These are phyloP conservation scores for Vanessa atalanta DNA, from an alignment of 1,140 invertebrate species.

Conservation along the genomic window DNA sequence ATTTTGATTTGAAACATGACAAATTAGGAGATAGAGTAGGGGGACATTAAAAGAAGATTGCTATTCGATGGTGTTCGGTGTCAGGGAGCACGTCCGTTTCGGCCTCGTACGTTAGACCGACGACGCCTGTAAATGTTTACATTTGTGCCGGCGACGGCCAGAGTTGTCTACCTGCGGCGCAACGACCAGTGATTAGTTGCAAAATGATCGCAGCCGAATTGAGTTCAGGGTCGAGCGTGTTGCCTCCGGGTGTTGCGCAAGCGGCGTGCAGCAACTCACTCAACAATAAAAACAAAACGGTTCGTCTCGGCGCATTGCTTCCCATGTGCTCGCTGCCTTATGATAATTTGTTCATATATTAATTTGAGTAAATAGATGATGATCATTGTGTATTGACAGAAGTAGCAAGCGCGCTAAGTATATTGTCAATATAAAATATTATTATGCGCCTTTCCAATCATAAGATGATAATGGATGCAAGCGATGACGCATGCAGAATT, in stretches of 20 bases:
- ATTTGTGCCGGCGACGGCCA: slow-evolving; percentile 68
- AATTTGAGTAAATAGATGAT: slow-evolving; percentile 6
- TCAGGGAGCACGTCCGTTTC: slow-evolving; percentile 64
- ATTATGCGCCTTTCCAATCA: slow-evolving; percentile 8
- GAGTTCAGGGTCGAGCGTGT: slow-evolving; percentile 75
- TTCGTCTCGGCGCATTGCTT: slow-evolving; percentile 5
- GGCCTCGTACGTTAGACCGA: slow-evolving; percentile 66
- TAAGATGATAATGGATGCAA: neutral
- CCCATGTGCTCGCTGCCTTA: slow-evolving; percentile 11
- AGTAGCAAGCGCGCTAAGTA: slow-evolving; percentile 2
- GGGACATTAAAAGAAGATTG: slow-evolving; percentile 37
- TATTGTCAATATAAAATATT: slow-evolving; percentile 3
- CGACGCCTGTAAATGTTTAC: slow-evolving; percentile 80
- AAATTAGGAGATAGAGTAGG: slow-evolving; percentile 10
- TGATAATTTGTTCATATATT: slow-evolving; percentile 6
- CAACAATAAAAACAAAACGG: slow-evolving; percentile 41
- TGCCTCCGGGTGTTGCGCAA: slow-evolving; percentile 77
- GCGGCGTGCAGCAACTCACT: slow-evolving; percentile 47
- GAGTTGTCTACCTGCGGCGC: slow-evolving; percentile 55
- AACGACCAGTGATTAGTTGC: slow-evolving; percentile 75
- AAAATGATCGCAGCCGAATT: slow-evolving; percentile 77
- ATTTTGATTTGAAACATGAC: slow-evolving; percentile 14
- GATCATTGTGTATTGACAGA: slow-evolving; percentile 27
- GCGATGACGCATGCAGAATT: no score
- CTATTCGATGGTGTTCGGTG: slow-evolving; percentile 55